phyloP scores from a whole-genome alignment of 92 coral and sea anemone species.

The Bergia sp. region DNA sequence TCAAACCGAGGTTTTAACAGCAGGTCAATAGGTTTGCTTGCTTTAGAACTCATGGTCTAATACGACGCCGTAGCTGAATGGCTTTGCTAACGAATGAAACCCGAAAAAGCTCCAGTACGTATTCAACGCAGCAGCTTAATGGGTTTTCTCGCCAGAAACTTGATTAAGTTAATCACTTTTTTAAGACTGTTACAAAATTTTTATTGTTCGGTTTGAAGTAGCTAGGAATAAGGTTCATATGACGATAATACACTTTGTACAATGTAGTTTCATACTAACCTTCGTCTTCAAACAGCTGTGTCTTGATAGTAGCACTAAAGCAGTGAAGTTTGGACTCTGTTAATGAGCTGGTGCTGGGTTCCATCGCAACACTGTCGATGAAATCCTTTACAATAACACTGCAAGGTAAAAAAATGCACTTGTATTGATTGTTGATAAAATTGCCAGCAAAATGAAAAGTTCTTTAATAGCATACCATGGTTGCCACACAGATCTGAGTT shows the following conservation, averaged over 20 bases:
- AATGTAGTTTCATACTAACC: constrained; percentile 39
- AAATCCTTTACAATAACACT: constrained; percentile 73
- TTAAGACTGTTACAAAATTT: not conserved
- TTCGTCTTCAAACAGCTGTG: constrained; percentile 71
- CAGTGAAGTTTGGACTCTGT: constrained; percentile 73
- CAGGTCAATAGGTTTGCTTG: no score
- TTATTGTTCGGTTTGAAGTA: not conserved
- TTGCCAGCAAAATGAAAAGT: not conserved
- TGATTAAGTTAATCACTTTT: no score
- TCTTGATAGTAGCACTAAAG: constrained; percentile 78
- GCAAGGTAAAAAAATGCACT: not conserved
- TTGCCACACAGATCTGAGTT: no score
- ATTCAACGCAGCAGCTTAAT: no score
- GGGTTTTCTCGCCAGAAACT: no score
- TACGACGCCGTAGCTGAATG: no score
- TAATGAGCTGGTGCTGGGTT: constrained; percentile 61
- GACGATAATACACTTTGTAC: not conserved
- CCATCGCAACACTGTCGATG: constrained; percentile 72
- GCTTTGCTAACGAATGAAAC: no score
- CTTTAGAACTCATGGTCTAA: no score
- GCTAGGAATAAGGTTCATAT: not conserved
- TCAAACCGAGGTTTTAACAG: no score
- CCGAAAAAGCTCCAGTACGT: no score
- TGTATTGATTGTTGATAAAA: not conserved
- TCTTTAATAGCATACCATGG: not conserved